Conservation (phyloP, 1,140 invertebrate species). For the Mycetomoellerius zeteki region DNA sequence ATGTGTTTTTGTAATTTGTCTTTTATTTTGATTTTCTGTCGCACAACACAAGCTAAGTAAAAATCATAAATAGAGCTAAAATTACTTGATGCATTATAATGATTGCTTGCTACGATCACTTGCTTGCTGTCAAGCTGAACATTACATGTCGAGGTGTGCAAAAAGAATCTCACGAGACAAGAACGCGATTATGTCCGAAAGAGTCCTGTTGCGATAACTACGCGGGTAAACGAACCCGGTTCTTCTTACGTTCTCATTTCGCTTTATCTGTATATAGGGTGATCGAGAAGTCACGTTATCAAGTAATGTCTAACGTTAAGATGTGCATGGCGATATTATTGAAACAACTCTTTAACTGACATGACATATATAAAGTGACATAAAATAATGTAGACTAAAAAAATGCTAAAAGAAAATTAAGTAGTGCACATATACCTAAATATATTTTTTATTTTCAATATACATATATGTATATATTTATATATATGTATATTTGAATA, state of each 20-base stretch:
- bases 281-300: constrained; percentile 50
- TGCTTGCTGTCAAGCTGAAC: constrained; percentile 59
- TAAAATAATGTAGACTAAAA: background rate
- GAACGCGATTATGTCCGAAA: constrained; percentile 73
- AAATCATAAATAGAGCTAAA: background rate
- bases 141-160: constrained; percentile 50
- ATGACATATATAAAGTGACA: background rate
- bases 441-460: background rate
- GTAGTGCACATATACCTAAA: too few relatives aligned
- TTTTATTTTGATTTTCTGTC: background rate
- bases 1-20: background rate
- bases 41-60: background rate
- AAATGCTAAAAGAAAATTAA: too few relatives aligned
- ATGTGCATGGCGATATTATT: background rate
- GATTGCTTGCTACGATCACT: constrained; percentile 19
- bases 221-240: constrained; percentile 75
- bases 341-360: constrained; percentile 6
- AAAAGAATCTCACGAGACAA: constrained; percentile 74
- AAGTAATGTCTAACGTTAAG: background rate
- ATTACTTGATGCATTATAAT: constrained; percentile 17
- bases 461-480: background rate
- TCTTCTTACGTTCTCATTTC: constrained; percentile 66
- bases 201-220: constrained; percentile 76
- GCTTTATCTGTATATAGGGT: constrained; percentile 58
- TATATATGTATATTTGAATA: background rate